Conservation (phyloP, 2,888 invertebrate genomes). For the Plebejus melissa region DNA sequence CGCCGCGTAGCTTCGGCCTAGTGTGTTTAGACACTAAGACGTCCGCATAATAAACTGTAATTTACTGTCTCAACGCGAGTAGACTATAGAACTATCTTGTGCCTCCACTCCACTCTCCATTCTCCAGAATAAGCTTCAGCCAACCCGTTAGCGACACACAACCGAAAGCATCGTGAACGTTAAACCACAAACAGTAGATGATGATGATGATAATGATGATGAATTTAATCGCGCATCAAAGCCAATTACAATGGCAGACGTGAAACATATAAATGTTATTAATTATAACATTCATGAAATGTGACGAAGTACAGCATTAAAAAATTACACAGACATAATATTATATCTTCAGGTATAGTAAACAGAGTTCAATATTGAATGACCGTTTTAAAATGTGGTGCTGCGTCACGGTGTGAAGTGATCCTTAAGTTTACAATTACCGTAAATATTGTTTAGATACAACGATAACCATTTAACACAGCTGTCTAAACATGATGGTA, state of each 20-base stretch:
- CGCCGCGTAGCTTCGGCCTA: too few relatives aligned
- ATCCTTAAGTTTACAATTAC: neutral
- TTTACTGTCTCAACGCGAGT: too few relatives aligned
- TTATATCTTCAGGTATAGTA: neutral
- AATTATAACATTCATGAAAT: neutral
- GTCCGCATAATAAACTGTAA: too few relatives aligned
- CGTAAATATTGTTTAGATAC: neutral
- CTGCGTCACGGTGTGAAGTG: neutral
- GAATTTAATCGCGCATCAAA: neutral
- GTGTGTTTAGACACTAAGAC: too few relatives aligned
- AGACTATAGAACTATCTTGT: neutral
- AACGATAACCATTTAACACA: too few relatives aligned
- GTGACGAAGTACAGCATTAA: neutral
- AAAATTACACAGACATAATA: neutral
- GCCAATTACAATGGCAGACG: neutral
- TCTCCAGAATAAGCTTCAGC: neutral
- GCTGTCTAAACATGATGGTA: too few relatives aligned
- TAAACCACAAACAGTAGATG: neutral
- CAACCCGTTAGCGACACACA: conserved; percentile 11
- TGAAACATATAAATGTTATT: neutral
- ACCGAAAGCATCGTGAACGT: neutral
- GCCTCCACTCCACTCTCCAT: neutral
- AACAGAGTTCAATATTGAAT: neutral
- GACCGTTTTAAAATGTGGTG: neutral
- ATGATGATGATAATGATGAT: neutral